A percentile compares a stretch with the other conserved stretches of the same genome.
phyloP scores from a whole-genome alignment of 2,113 vertebrate genomes.

The Corythornis vintsioides region DNA sequence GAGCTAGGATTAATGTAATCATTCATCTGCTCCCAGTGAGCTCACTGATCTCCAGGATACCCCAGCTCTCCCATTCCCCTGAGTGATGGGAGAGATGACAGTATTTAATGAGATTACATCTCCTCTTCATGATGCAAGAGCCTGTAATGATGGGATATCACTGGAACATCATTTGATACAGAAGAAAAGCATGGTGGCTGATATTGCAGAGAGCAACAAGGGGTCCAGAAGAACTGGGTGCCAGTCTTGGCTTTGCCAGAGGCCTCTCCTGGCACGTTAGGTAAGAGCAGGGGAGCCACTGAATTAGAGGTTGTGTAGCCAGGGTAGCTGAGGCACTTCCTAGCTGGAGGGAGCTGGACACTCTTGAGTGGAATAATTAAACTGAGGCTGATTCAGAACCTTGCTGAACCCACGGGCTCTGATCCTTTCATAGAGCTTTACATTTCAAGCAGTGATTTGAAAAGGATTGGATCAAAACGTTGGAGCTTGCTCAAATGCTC shows the following conservation, averaged over 20 bases:
- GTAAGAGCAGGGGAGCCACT: not conserved
- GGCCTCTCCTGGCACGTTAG: not conserved
- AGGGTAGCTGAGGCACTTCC: not conserved
- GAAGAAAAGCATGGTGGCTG: not conserved
- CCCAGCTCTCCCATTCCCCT: not conserved
- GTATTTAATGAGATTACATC: constrained; percentile 9
- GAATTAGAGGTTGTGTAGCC: not conserved
- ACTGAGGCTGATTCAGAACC: constrained; percentile 34
- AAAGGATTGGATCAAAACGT: not conserved
- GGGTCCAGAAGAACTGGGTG: not conserved
- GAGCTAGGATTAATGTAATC: not conserved
- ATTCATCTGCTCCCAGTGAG: not conserved
- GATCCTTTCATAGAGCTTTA: not conserved
- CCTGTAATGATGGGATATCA: constrained; percentile 15
- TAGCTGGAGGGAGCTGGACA: not conserved
- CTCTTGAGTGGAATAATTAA: not conserved
- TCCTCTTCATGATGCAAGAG: constrained; percentile 27
- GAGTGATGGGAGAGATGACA: not conserved
- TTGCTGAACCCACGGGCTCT: not conserved
- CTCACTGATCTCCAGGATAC: not conserved
- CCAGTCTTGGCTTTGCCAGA: not conserved
- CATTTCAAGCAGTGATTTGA: not conserved
- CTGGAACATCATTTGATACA: not conserved
- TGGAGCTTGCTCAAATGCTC: not conserved
- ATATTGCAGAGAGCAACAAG: not conserved